phyloP scores from a whole-genome alignment of 2,888 invertebrate genomes.

The Plusia festucae region DNA sequence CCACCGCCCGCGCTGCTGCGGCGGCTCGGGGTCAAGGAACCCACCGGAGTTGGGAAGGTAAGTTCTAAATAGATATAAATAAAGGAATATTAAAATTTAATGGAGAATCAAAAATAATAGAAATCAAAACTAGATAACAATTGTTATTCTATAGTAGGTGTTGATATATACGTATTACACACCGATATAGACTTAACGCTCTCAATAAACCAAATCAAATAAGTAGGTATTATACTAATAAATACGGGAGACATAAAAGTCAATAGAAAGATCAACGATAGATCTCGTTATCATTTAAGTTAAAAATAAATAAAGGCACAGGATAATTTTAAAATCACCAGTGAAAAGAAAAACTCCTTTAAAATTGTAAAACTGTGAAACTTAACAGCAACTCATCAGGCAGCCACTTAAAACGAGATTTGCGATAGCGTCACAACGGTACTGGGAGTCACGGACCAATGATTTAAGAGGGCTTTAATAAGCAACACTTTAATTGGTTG shows the following conservation, averaged over 20 bases:
- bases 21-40: slow-evolving; percentile 93
- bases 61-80: slow-evolving; percentile 63
- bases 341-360: slow-evolving; percentile 11
- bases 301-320: background rate
- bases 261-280: no score
- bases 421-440: slow-evolving; percentile 48
- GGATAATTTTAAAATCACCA: background rate
- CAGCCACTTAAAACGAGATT: slow-evolving; percentile 43
- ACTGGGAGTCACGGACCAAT: slow-evolving; percentile 55
- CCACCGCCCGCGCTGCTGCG: slow-evolving; percentile 94
- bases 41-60: slow-evolving; percentile 95
- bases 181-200: no score
- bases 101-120: no score
- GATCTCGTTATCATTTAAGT: no score
- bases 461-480: slow-evolving; percentile 65
- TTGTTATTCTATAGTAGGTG: no score
- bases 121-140: no score
- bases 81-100: no score
- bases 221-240: no score
- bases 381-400: slow-evolving; percentile 31
- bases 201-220: no score
- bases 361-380: slow-evolving; percentile 19
- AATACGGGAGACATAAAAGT: no score
- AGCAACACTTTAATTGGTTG: slow-evolving; percentile 78
- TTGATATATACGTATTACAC: no score